Evolutionary conservation across 2,797 vertebrate species (phyloP), one percentile per base, ranked within the genome.

Genomic region (Catharus ustulatus): DNA sequence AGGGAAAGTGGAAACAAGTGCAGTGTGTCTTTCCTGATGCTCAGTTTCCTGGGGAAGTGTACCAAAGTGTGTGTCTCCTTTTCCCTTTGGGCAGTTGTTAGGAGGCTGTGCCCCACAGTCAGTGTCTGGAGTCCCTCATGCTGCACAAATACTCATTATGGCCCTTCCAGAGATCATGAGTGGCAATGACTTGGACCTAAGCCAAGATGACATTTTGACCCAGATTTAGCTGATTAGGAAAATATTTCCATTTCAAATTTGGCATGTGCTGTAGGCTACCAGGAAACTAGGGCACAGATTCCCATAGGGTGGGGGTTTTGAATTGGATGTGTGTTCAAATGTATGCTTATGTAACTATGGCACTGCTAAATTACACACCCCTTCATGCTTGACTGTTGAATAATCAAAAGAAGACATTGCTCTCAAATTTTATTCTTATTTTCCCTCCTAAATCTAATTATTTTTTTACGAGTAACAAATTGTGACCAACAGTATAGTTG

Each of bases 221-320:
- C 59, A 94, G 84, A 87, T 97, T 91, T 84, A 90, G 66, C 87
- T 97, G 91, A 95, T 94, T 83, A 87, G 78, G 69, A 76, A 84
- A 90, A 78, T 92, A 95, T 90, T 96, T 93, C 64, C 79, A 71
- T 94, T 91, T 95, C 90, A 95, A 89, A 94, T 95, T 89, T 93
- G 89, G 30, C 78, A 43, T 85, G 64, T 89, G 86, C 79, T 93
- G 51, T 84, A 95, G 83, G 87, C 80, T 89, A 91, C 61, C 8
- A 1, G 81, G 27, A 78, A 95, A 96, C 54, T 94, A 90, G 90
- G 90, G 45, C 84, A 84, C n/a, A 43, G 48, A 84, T 92, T 94
- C 87, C 86, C 87, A 90, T 76, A 86, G 84, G 93, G 81, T 45
- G 54, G 55, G 45, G 46, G 24, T 64, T 95, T 95, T 91, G 87